Evolutionary conservation across 2,888 invertebrate genomes (phyloP), one percentile per base, ranked within the genome.

Genomic region (Cataglyphis rosenhaueri): DNA sequence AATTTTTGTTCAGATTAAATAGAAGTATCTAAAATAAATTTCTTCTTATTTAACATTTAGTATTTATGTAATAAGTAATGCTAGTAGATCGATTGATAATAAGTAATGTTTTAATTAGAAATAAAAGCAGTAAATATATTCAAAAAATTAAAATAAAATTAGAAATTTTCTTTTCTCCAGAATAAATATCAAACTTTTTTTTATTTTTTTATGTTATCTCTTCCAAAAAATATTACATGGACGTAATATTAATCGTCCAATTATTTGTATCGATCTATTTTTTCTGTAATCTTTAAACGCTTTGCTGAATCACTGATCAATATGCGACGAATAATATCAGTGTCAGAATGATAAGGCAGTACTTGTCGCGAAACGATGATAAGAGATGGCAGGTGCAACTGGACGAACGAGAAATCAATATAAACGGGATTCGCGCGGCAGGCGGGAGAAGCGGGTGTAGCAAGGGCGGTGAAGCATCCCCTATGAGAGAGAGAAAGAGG

Each of bases 361-460:
- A 18, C 12, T 44, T 78, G 73, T 29, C 68, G 44, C 78, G 59
- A 62, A 2, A 38, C 21, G 76, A 66, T 59, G 89, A 82, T 86
- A 81, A 89, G 88, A 92, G 92, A 92, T 92, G 93, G 93, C 93
- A 92, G 92, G 89, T 92, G 88, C 75, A 90, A 89, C 87, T 85
- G 84, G 82, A 84, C 71, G 70, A 83, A 83, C 65, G 84, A 90
- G 90, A 93, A 93, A 94, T 94, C 93, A 93, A 93, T 94, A 94
- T 78, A 25, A 91, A 90, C 89, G 55, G 90, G 86, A 90, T 85
- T 64, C 86, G 90, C 86, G 86, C 90, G 86, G 91, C 92, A 89
- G 86, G 85, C 83, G 89, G 82, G 82, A 83, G 15, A 3, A 29
- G 9, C 15, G 66, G 18, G 10, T 3, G 29, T 29, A 44, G 38